These are phyloP conservation scores for Arctopsyche grandis DNA, from an alignment of 1,140 invertebrate genomes.

Conservation along the genomic window DNA sequence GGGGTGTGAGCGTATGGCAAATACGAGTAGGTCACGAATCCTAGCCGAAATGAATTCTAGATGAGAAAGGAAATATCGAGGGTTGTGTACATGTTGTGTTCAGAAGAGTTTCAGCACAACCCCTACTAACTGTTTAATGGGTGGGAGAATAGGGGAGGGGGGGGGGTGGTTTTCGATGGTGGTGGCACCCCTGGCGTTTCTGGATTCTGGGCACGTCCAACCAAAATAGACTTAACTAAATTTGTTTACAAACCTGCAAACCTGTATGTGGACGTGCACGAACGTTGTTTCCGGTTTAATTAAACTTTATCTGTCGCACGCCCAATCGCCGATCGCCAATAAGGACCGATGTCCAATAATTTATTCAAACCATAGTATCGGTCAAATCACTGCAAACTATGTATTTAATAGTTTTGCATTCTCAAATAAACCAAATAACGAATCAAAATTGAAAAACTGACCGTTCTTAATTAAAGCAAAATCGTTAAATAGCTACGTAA, in stretches of 20 bases:
- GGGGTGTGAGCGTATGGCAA: background rate
- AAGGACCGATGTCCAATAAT: background rate
- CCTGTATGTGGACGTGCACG: background rate
- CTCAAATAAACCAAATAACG: too few relatives aligned
- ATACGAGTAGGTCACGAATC: slow-evolving; percentile 22
- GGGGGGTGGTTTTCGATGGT: background rate
- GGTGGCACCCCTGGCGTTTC: background rate
- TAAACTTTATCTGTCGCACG: slow-evolving; percentile 20
- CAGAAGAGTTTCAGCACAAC: background rate
- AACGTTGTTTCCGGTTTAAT: background rate
- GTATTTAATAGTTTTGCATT: too few relatives aligned
- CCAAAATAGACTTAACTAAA: slow-evolving; percentile 34
- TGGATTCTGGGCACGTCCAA: slow-evolving; percentile 9
- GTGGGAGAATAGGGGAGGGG: too few relatives aligned
- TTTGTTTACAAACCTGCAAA: slow-evolving; percentile 34
- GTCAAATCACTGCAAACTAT: too few relatives aligned
- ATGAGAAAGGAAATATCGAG: slow-evolving; percentile 18
- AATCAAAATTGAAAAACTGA: too few relatives aligned
- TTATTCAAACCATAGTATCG: too few relatives aligned
- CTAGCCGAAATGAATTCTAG: slow-evolving; percentile 3
- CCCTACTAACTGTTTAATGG: slow-evolving; percentile 18
- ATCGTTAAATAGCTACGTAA: too few relatives aligned
- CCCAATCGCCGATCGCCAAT: background rate
- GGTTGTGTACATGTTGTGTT: background rate
- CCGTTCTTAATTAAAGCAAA: too few relatives aligned